A percentile compares a stretch with the other conserved stretches of the same genome.
Conservation (phyloP, 1,140 invertebrate species). For the Pseudomyrmex cubaensis region DNA sequence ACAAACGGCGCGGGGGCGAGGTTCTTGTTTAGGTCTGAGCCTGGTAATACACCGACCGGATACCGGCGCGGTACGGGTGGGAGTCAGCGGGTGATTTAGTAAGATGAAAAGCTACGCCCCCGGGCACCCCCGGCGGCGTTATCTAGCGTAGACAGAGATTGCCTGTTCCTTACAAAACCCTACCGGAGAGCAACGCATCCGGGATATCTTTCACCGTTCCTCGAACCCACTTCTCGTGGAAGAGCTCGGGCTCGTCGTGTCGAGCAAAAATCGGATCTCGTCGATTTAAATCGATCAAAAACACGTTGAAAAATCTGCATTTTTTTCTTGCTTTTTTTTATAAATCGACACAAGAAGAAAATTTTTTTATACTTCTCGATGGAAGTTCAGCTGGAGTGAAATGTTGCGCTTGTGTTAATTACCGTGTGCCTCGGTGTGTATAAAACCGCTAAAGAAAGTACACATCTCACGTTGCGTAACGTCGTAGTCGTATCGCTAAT, state of each 20-base stretch:
- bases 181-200: slow-evolving; percentile 72
- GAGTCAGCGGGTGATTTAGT: slow-evolving; percentile 77
- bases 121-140: slow-evolving; percentile 69
- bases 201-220: slow-evolving; percentile 76
- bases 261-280: slow-evolving; percentile 60
- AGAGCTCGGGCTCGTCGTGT: slow-evolving; percentile 40
- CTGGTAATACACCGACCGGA: slow-evolving; percentile 62
- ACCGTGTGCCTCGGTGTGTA: not conserved
- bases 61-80: slow-evolving; percentile 32
- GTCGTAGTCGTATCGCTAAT: slow-evolving; percentile 41
- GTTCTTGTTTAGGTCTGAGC: slow-evolving; percentile 71
- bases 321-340: not conserved
- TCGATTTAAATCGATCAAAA: slow-evolving; percentile 29
- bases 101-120: slow-evolving; percentile 81
- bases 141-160: slow-evolving; percentile 82
- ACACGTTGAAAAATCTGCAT: not conserved
- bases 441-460: slow-evolving; percentile 18
- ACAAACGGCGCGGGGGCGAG: slow-evolving; percentile 32
- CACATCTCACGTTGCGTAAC: slow-evolving; percentile 35
- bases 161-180: slow-evolving; percentile 79
- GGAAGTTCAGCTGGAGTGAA: not conserved
- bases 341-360: not conserved
- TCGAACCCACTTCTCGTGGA: slow-evolving; percentile 48
- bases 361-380: not conserved
- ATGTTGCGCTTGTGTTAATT: not conserved